These are phyloP conservation scores for Scaptodrosophila latifasciaeformis DNA, from an alignment of 2,888 invertebrate species.

Conservation along the genomic window DNA sequence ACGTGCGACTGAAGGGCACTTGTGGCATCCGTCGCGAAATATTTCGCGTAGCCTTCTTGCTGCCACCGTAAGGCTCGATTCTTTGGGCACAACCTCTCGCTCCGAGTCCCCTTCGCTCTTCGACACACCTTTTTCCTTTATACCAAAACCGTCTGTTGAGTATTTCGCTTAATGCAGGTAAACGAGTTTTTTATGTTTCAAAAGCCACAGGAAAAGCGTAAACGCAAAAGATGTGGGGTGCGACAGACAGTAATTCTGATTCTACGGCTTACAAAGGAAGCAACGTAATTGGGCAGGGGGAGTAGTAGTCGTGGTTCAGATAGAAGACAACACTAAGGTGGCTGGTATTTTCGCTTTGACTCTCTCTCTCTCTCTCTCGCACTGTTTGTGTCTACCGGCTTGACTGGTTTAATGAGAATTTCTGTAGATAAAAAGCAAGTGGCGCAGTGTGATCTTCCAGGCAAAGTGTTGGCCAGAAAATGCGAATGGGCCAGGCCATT, in stretches of 20 bases:
- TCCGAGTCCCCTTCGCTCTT: neutral
- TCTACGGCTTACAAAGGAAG: too few species aligned
- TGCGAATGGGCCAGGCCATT: constrained; percentile 11
- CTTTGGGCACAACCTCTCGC: neutral
- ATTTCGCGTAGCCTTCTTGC: neutral
- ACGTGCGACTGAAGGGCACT: constrained; percentile 50
- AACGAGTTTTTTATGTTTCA: constrained; percentile 59
- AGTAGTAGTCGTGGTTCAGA: neutral
- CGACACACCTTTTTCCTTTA: constrained; percentile 54
- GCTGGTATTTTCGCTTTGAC: too few species aligned
- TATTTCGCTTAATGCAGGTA: constrained; percentile 69
- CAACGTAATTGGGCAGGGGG: neutral
- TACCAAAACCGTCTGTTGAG: constrained; percentile 54
- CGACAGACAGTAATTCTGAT: neutral
- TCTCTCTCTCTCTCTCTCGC: too few species aligned
- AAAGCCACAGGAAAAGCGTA: neutral
- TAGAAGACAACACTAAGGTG: too few species aligned
- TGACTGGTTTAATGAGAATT: too few species aligned
- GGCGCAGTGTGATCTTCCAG: too few species aligned
- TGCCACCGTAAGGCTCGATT: neutral
- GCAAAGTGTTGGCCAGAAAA: too few species aligned
- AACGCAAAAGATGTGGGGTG: neutral
- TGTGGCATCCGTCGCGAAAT: constrained; percentile 61
- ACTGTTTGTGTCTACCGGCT: too few species aligned
- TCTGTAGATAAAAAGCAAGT: too few species aligned